A percentile compares a stretch with the other conserved stretches of the same genome.
phyloP scores from a whole-genome alignment of 2,113 vertebrate species.

The Esox niger region DNA sequence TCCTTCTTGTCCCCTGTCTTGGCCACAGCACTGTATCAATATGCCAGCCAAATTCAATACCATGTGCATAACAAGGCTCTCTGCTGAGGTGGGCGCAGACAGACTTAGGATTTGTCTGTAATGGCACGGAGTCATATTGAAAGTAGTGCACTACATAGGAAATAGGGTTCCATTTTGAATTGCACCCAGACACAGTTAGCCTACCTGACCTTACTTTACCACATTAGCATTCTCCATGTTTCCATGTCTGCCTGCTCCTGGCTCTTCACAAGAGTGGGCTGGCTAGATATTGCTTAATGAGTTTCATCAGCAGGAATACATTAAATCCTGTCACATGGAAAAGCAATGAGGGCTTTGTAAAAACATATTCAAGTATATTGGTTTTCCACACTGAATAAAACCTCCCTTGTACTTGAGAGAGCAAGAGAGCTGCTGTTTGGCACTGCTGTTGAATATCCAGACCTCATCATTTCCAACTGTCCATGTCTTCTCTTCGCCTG shows the following conservation, averaged over 20 bases:
- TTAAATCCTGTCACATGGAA: constrained; percentile 10
- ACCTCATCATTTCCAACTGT: neutral
- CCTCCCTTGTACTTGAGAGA: constrained; percentile 19
- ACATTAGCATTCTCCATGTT: constrained; percentile 1
- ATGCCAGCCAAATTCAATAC: neutral
- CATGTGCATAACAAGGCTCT: neutral
- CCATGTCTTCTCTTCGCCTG: neutral
- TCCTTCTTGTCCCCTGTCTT: neutral
- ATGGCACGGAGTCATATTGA: neutral
- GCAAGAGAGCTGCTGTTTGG: neutral
- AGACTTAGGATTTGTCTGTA: neutral
- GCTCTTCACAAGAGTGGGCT: neutral
- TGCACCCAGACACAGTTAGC: no score
- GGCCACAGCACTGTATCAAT: no score
- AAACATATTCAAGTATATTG: constrained; percentile 11
- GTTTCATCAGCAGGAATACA: constrained; percentile 18
- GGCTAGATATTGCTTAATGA: constrained; percentile 9
- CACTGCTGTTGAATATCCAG: neutral
- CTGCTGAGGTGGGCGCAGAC: no score
- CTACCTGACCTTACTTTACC: neutral
- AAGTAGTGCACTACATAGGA: neutral
- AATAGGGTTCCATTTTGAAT: no score
- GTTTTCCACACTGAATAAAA: constrained; percentile 24
- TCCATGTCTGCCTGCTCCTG: neutral
- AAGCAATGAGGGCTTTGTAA: neutral